Conservation (phyloP, 2,113 vertebrate species). For the Rhabdomys dilectus region DNA sequence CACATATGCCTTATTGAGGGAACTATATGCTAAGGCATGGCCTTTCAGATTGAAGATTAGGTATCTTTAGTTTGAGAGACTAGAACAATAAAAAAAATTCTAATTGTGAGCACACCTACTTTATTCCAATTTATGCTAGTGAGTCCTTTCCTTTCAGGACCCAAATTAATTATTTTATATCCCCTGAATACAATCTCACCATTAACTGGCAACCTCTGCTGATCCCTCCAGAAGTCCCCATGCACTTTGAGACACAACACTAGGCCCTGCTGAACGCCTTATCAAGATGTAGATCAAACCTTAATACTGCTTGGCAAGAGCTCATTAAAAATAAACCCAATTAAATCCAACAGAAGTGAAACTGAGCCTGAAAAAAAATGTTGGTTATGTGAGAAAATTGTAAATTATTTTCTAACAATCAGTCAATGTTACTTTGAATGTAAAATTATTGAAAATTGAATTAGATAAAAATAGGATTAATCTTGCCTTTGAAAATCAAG, state of each 20-base stretch:
- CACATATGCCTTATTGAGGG: neutral
- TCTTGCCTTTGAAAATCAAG: constrained; percentile 12
- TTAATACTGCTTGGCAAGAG: neutral
- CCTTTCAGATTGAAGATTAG: constrained; percentile 1
- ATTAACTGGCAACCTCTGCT: constrained; percentile 16
- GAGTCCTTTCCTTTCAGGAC: constrained; percentile 15
- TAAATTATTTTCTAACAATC: constrained; percentile 31
- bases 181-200: neutral
- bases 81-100: constrained; percentile 13
- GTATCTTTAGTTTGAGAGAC: neutral
- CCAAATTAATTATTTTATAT: neutral
- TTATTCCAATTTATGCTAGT: neutral
- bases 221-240: neutral
- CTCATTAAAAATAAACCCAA: constrained; percentile 50
- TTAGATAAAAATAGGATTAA: neutral
- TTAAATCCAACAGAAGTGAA: constrained; percentile 49
- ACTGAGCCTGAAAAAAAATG: neutral
- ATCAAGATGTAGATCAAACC: constrained; percentile 37
- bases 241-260: neutral
- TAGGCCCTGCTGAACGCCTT: neutral
- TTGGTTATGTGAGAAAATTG: neutral
- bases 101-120: constrained; percentile 1
- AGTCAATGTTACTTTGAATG: neutral
- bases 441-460: neutral
- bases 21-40: neutral